Conservation (phyloP, 2,888 invertebrate genomes). For the Caenorhabditis uteleia region DNA sequence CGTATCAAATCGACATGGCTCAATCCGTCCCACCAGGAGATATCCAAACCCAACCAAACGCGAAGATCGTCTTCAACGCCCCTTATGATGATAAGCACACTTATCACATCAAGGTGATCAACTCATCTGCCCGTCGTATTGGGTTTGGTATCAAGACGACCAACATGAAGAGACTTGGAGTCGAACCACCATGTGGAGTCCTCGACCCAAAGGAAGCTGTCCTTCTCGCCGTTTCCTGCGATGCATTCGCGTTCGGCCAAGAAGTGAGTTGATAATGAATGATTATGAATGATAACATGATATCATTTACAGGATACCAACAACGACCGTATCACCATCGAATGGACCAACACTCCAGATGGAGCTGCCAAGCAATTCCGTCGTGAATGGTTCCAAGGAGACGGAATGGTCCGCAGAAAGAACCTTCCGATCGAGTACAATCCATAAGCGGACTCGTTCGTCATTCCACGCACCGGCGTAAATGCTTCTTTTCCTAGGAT, state of each 20-base stretch:
- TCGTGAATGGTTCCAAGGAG: conserved; percentile 57
- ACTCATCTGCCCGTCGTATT: conserved; percentile 52
- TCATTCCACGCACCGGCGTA: too few species aligned
- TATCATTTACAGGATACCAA: too few species aligned
- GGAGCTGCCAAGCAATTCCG: conserved; percentile 49
- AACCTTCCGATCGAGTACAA: too few species aligned
- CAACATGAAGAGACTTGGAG: conserved; percentile 58
- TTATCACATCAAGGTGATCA: conserved; percentile 53
- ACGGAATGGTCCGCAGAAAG: conserved; percentile 41
- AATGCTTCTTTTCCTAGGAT: too few species aligned
- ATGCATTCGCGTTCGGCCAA: conserved; percentile 36
- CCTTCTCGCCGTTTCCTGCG: conserved; percentile 32
- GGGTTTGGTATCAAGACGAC: conserved; percentile 58
- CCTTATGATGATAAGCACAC: conserved; percentile 60
- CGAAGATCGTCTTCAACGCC: conserved; percentile 58
- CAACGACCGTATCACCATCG: conserved; percentile 60
- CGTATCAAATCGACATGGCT: conserved; percentile 39
- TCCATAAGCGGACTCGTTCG: too few species aligned
- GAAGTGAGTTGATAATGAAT: too few species aligned
- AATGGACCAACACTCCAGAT: conserved; percentile 57
- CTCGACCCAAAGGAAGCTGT: conserved; percentile 56
- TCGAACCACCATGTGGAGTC: conserved; percentile 55
- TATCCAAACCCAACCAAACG: conserved; percentile 47
- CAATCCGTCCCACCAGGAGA: conserved; percentile 54
- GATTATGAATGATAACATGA: too few species aligned